phyloP scores from a whole-genome alignment of 1,140 invertebrate species.

The Homalodisca vitripennis region DNA sequence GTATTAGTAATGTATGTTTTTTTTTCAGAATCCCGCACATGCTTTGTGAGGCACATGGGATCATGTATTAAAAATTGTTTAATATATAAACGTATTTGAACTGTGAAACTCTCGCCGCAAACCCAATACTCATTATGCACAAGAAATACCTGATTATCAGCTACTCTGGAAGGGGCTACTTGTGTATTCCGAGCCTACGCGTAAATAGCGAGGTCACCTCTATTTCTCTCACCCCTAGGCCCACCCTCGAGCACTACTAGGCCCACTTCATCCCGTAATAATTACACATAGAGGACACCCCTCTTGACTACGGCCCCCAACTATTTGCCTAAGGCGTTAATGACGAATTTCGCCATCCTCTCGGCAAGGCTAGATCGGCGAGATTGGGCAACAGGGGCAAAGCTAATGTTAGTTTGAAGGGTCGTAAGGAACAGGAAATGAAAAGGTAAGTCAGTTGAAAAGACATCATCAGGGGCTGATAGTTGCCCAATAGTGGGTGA shows the following conservation, averaged over 20 bases:
- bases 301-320: slow-evolving; percentile 5
- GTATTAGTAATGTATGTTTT: too few species aligned
- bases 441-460: slow-evolving; percentile 2
- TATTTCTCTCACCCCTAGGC: not conserved
- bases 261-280: not conserved
- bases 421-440: slow-evolving; percentile 4
- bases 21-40: too few species aligned
- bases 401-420: slow-evolving; percentile 13
- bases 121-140: too few species aligned
- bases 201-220: not conserved
- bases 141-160: too few species aligned
- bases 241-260: not conserved
- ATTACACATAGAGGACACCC: not conserved
- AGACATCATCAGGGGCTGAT: not conserved
- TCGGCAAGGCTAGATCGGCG: not conserved
- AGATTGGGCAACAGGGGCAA: not conserved
- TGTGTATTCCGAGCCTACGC: too few species aligned
- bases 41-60: too few species aligned
- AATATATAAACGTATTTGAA: too few species aligned
- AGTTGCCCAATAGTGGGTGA: not conserved
- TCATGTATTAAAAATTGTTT: too few species aligned
- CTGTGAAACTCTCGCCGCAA: too few species aligned
- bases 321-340: slow-evolving; percentile 15
- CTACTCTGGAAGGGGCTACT: too few species aligned
- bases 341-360: slow-evolving; percentile 4